These are phyloP conservation scores for Myioborus melanocephalus DNA, from an alignment of 2,797 vertebrate genomes.

Conservation along the genomic window DNA sequence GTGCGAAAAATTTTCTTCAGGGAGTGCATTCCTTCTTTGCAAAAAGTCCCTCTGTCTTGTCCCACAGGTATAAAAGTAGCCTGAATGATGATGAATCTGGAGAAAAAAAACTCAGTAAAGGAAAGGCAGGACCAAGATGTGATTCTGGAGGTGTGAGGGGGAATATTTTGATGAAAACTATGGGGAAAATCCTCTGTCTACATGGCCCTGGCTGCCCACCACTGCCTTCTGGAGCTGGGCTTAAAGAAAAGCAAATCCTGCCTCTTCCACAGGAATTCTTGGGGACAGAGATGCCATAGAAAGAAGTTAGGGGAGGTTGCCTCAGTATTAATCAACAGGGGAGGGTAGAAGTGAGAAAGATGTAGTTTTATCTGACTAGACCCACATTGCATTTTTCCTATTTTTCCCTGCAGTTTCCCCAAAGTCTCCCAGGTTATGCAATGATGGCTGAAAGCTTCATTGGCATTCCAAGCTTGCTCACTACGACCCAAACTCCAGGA, in stretches of 20 bases:
- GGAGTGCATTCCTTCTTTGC: fast-evolving
- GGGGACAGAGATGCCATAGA: neutral
- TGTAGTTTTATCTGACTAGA: neutral
- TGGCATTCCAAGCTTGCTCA: neutral
- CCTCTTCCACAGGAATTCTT: neutral
- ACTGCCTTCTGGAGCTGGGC: neutral
- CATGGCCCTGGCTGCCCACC: neutral
- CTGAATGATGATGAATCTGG: neutral
- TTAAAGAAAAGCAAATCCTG: neutral
- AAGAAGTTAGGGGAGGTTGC: neutral
- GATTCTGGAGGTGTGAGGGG: neutral
- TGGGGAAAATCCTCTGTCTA: neutral
- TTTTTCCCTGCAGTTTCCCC: no score
- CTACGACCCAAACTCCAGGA: neutral
- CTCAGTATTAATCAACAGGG: neutral
- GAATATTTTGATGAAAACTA: neutral
- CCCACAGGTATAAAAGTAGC: neutral
- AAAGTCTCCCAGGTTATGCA: neutral
- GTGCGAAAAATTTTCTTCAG: neutral
- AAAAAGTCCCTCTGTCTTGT: neutral
- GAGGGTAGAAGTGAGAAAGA: neutral
- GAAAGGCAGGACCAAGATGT: neutral
- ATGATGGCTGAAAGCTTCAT: neutral
- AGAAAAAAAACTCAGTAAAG: neutral
- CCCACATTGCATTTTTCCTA: neutral